These are phyloP conservation scores for Amphiura filiformis DNA, from an alignment of 35 echinoderm and acorn worm genomes.

Conservation along the genomic window DNA sequence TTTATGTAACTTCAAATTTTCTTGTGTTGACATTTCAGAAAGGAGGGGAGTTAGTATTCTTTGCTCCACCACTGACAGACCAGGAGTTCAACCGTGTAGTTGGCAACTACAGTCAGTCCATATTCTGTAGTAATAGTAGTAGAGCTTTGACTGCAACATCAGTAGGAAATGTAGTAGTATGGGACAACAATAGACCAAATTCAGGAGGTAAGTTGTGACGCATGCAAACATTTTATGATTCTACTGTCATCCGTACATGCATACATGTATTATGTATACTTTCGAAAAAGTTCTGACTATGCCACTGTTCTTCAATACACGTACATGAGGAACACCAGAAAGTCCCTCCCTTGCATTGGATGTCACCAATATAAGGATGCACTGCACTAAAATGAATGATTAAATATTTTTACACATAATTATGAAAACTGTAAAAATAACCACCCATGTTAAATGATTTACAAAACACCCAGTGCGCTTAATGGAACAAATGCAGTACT, in stretches of 20 bases:
- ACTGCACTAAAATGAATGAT: no score
- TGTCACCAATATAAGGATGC: no score
- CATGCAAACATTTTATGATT: background rate
- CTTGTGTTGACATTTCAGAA: conserved; percentile 59
- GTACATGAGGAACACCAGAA: no score
- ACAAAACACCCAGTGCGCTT: no score
- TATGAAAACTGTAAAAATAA: no score
- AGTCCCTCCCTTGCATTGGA: no score
- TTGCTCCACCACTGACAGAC: conserved; percentile 86
- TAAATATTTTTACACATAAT: no score
- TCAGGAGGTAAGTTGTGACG: conserved; percentile 90
- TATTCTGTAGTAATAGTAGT: conserved; percentile 79
- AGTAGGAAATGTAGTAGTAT: conserved; percentile 82
- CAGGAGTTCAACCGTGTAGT: conserved; percentile 97
- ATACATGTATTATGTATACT: background rate
- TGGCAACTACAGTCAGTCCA: conserved; percentile 89
- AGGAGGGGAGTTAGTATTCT: conserved; percentile 49
- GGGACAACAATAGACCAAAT: conserved; percentile 91
- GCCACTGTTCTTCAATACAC: no score
- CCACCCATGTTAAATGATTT: no score
- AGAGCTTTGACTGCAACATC: conserved; percentile 90
- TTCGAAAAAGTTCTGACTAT: no score
- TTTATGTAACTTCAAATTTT: no score
- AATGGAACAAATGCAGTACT: no score
- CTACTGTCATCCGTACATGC: background rate